These are phyloP conservation scores for Syngnathus typhle DNA, from an alignment of 2,113 vertebrate genomes.

Conservation along the genomic window DNA sequence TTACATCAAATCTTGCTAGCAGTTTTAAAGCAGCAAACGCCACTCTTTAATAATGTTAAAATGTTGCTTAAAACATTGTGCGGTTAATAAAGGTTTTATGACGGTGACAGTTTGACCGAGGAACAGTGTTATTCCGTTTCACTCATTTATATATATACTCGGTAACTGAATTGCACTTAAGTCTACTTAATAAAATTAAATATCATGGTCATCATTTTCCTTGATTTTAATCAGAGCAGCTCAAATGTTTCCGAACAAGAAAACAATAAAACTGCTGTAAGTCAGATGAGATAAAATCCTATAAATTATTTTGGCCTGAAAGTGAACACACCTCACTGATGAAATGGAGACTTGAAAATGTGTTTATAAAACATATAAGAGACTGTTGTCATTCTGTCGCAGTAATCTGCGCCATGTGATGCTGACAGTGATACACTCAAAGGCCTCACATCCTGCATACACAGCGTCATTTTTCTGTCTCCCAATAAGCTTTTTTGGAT, in stretches of 20 bases:
- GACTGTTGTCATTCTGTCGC: slow-evolving; percentile 50
- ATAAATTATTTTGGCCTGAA: slow-evolving; percentile 38
- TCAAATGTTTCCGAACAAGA: slow-evolving; percentile 36
- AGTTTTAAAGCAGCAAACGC: not conserved
- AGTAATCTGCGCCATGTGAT: slow-evolving; percentile 50
- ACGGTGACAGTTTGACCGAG: not conserved
- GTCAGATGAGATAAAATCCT: slow-evolving; percentile 31
- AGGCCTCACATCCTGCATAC: slow-evolving; percentile 33
- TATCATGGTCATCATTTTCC: not conserved
- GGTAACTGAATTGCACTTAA: not conserved
- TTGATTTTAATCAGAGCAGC: slow-evolving; percentile 36
- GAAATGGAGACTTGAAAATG: slow-evolving; percentile 50
- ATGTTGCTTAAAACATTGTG: not conserved
- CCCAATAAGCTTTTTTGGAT: slow-evolving; percentile 60
- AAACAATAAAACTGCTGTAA: slow-evolving; percentile 36
- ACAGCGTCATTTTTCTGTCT: slow-evolving; percentile 49
- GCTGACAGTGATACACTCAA: slow-evolving; percentile 52
- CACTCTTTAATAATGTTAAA: not conserved
- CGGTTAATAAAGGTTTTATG: not conserved
- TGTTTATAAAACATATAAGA: slow-evolving; percentile 58
- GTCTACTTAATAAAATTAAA: slow-evolving; percentile 1
- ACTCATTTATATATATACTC: not conserved
- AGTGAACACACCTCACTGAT: slow-evolving; percentile 19
- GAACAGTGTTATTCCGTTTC: not conserved
- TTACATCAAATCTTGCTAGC: not conserved